Percentiles rank a stretch among this genome's conserved stretches.
phyloP scores from a whole-genome alignment of 2,797 vertebrate species.

The Kryptopterus vitreolus region DNA sequence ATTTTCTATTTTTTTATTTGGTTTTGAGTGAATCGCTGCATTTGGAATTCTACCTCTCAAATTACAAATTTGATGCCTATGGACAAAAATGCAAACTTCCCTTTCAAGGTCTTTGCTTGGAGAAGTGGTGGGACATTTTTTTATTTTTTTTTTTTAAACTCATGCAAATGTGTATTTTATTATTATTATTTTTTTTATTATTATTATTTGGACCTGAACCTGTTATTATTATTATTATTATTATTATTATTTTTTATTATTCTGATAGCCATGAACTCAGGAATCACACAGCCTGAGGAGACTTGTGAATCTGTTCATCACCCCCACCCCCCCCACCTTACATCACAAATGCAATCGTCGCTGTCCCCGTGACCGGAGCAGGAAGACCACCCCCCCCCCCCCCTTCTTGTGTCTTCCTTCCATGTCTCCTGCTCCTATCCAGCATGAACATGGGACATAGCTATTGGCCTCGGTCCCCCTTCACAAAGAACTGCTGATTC shows the following conservation, averaged over 20 bases:
- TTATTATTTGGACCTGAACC: constrained; percentile 57
- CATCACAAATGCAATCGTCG: constrained; percentile 61
- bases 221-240: too few species aligned
- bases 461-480: constrained; percentile 25
- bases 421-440: constrained; percentile 39
- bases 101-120: constrained; percentile 55
- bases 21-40: constrained; percentile 41
- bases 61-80: constrained; percentile 55
- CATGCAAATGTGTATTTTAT: constrained; percentile 56
- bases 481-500: constrained; percentile 68
- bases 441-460: constrained; percentile 50
- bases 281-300: constrained; percentile 48
- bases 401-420: constrained; percentile 80
- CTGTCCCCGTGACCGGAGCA: constrained; percentile 70
- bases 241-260: neutral
- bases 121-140: constrained; percentile 37
- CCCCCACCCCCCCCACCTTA: neutral
- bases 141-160: neutral
- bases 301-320: constrained; percentile 22
- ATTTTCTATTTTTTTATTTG: neutral
- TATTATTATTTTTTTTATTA: too few species aligned
- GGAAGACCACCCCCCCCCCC: constrained; percentile 67
- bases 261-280: constrained; percentile 38
- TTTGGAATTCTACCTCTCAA: constrained; percentile 60
- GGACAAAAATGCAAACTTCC: constrained; percentile 57